Evolutionary conservation across 2,888 invertebrate species (phyloP), one percentile per base, ranked within the genome.

Genomic region (Ophonus ardosiacus): DNA sequence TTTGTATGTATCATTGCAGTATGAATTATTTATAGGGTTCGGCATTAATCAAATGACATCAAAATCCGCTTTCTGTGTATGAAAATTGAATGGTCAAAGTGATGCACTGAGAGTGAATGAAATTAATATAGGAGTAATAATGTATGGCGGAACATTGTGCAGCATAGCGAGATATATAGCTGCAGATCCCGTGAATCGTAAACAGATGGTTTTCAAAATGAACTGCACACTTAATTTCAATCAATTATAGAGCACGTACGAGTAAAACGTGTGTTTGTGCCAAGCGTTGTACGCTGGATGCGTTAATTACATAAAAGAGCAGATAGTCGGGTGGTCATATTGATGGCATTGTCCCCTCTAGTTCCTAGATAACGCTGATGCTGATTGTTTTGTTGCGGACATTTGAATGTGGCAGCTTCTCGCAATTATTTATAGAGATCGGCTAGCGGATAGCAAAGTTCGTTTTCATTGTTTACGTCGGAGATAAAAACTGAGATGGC

Each of bases 351-450:
- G 63, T 63, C 59, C 18, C 21, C 63, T 18, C 24, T 31, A 31
- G 10, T 68, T 17, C 51, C 57, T 57, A 51, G 43, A 78, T 78
- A 17, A 24, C 51, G 57, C 18, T 56, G 76, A 76, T 76, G 21
- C 65, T 43, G 65, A 81, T 65, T 40, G 63, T 43, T 65, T 81
- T 65, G 65, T 81, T 81, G 40, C 80, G 21, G 65, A 71, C 82
- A 74, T 83, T 74, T 83, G 83, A 83, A 83, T 83, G 74, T 76
- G 83, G 76, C 84, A 84, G 84, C 61, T 78, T 84, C 61, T 84
- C 79, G 80, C 85, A 85, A 85, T 85, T 85, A 85, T 85, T 85
- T 85, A 85, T 79, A 68, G 85, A 79, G 85, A 85, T 85, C 17
- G 7, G 13, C 5, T 17, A 7, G 38, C 15, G 31, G 85, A 85